Base-by-base conservation (phyloP, 2,113 vertebrate genomes). In the Nycticryphes semicollaris region DNA sequence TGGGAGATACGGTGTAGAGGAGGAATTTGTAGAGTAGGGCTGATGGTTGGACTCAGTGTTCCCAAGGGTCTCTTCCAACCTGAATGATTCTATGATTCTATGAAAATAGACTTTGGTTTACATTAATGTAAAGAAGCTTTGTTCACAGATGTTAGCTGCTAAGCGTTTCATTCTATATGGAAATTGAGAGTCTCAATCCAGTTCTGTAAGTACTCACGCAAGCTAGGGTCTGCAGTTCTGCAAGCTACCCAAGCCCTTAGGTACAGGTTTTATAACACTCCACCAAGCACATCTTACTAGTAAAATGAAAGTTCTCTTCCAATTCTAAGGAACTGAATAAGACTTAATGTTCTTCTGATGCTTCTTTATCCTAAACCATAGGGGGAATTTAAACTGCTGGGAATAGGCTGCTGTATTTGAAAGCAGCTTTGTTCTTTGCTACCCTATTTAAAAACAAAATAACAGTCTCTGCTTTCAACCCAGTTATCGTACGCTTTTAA, bases 401-500 rank as follows among this genome's bases (percentile, higher is more conserved):
- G 73, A 85, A 48, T 63, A 78, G 59, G 35, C 51, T 90, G 35
- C 48, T 84, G 51, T 59, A 23, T 60, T 87, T 69, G 53, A 78
- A 81, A 87, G 53, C 21, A 62, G 20, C 70, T 93, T 89, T 84
- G 24, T 91, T 92, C 73, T 87, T 84, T 14, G 82, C 59, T 88
- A 56, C 41, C 45, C 47, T 56, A 13, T 74, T 93, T 89, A 69
- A 91, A 96, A 96, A 63, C 87, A 95, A 53, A 62, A 35, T 74
- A 90, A 81, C n/a, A 73, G 37, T 73, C 82, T 91, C 51, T 90
- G 85, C 80, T 84, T 79, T 93, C 70, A 80, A 51, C 67, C 25
- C 62, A 41, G 74, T 81, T 93, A 81, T 56, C 5, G 15, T 72
- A 79, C 84, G 86, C 94, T 96, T 94, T 97, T 97, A 97, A 97